A percentile compares a stretch with the other conserved stretches of the same genome.
Conservation (phyloP, 2,113 vertebrate species). For the Nipponia nippon region DNA sequence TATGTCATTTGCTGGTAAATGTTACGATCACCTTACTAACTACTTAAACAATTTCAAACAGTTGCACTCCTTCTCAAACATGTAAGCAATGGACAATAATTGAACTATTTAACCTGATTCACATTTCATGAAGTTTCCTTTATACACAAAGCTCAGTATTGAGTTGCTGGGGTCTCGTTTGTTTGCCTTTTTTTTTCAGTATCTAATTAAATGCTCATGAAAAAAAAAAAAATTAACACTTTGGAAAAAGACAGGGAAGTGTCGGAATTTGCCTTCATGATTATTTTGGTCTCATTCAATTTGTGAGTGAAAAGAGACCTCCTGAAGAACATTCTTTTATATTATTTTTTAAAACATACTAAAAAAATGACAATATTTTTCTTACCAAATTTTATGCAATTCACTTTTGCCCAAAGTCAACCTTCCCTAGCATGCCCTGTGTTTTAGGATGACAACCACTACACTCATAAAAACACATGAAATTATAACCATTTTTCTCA, state of each 20-base stretch:
- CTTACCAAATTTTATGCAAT: background rate
- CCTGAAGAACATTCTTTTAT: background rate
- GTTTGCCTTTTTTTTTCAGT: background rate
- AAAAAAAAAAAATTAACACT: background rate
- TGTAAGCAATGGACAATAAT: slow-evolving; percentile 45
- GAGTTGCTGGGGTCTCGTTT: background rate
- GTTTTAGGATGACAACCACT: background rate
- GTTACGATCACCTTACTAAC: slow-evolving; percentile 76
- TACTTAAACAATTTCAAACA: slow-evolving; percentile 69
- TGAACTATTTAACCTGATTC: slow-evolving; percentile 62
- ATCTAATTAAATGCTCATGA: slow-evolving; percentile 4
- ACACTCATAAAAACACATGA: background rate
- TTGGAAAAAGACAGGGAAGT: background rate
- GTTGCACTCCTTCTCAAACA: slow-evolving; percentile 40
- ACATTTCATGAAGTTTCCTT: slow-evolving; percentile 56
- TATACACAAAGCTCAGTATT: slow-evolving; percentile 38
- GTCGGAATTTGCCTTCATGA: background rate
- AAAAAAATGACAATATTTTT: background rate
- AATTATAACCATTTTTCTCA: background rate
- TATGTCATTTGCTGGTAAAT: slow-evolving; percentile 78
- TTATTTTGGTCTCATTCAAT: background rate
- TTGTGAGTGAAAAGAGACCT: background rate
- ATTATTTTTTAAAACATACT: background rate
- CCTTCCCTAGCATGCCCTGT: background rate
- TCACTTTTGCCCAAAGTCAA: background rate